These are phyloP conservation scores for Meles meles DNA, from an alignment of 2,113 vertebrate species.

Conservation along the genomic window DNA sequence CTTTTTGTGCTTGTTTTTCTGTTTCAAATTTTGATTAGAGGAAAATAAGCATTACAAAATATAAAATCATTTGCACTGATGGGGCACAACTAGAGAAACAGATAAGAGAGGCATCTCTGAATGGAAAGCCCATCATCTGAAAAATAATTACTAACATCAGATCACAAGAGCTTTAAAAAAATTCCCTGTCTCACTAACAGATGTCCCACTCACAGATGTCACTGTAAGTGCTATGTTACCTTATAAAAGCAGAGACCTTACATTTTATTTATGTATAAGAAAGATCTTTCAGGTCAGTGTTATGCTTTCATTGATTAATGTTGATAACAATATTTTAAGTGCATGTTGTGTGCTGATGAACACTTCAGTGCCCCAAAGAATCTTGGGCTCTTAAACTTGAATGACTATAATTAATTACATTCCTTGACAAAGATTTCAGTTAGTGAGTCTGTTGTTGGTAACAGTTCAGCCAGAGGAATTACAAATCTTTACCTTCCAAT, in stretches of 20 bases:
- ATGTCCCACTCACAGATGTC: no score
- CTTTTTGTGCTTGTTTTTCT: background rate
- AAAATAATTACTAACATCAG: background rate
- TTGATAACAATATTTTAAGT: background rate
- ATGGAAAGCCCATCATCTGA: background rate
- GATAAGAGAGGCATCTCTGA: background rate
- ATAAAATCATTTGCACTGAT: background rate
- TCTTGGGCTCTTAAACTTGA: background rate
- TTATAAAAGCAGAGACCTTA: background rate
- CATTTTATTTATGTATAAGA: constrained; percentile 16
- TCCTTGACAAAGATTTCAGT: background rate
- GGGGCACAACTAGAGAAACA: background rate
- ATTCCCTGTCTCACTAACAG: background rate
- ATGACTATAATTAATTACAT: background rate
- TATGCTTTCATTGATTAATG: background rate
- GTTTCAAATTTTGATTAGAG: background rate
- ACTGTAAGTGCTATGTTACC: background rate
- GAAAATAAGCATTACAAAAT: background rate
- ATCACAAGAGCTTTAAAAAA: background rate
- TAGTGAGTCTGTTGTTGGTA: background rate
- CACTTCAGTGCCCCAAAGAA: background rate
- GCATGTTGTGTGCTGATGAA: background rate
- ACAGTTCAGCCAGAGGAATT: background rate
- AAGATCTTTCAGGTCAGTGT: background rate
- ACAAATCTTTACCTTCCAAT: background rate